A percentile compares a stretch with the other conserved stretches of the same genome.
Conservation (phyloP, 2,113 vertebrate genomes). For the Glaucidium brasilianum region DNA sequence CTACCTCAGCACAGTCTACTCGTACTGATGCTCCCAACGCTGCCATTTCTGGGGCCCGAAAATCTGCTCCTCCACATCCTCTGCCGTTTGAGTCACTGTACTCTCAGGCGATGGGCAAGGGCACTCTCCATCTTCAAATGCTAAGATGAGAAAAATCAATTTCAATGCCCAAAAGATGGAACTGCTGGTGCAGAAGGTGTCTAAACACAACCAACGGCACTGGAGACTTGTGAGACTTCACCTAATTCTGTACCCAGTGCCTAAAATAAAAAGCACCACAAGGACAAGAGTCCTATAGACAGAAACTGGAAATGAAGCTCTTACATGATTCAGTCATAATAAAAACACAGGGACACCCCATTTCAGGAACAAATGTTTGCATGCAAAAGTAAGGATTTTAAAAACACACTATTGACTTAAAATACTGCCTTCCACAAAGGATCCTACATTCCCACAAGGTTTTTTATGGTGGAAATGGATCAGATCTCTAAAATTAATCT, state of each 20-base stretch:
- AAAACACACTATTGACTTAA: not conserved
- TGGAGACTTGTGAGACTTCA: not conserved
- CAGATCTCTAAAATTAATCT: not conserved
- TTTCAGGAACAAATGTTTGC: not conserved
- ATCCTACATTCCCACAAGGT: not conserved
- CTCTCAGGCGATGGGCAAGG: conserved; percentile 67
- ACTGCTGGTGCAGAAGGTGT: conserved; percentile 61
- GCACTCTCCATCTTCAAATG: conserved; percentile 65
- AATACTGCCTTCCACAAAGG: not conserved
- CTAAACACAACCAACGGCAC: conserved; percentile 16
- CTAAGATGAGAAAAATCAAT: conserved; percentile 75
- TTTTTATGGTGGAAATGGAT: not conserved
- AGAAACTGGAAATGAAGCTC: not conserved
- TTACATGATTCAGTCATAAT: not conserved
- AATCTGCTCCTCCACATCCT: conserved; percentile 66
- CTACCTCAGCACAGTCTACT: conserved; percentile 72
- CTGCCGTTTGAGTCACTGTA: conserved; percentile 62
- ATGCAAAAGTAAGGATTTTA: not conserved
- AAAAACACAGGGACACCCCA: not conserved
- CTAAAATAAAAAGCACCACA: not conserved
- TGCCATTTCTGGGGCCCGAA: conserved; percentile 66
- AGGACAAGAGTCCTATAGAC: not conserved
- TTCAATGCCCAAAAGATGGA: conserved; percentile 73
- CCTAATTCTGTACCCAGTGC: not conserved
- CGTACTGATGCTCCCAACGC: conserved; percentile 62